Percentiles rank a stretch among this genome's conserved stretches.
Conservation (phyloP, 23 tunicate species). For the Styela plicata region DNA sequence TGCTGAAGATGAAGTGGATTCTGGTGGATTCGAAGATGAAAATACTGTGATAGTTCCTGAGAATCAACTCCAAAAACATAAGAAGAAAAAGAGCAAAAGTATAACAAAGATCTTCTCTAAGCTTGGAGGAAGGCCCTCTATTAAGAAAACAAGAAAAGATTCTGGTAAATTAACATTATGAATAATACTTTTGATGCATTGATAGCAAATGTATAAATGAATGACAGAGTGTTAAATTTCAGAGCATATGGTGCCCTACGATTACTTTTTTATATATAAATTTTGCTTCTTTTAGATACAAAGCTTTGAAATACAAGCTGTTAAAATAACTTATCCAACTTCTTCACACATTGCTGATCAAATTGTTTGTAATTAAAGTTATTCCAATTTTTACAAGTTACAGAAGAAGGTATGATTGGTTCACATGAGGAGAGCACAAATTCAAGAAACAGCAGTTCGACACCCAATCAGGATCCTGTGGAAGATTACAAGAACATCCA, state of each 20-base stretch:
- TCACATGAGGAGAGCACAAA: not conserved
- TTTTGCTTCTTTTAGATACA: too few species aligned
- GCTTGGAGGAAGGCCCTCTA: constrained; percentile 19
- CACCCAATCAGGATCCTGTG: not conserved
- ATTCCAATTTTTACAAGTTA: too few species aligned
- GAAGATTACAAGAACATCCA: not conserved
- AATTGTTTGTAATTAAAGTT: too few species aligned
- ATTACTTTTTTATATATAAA: too few species aligned
- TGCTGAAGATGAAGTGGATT: not conserved
- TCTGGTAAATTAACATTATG: too few species aligned
- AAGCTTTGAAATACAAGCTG: too few species aligned
- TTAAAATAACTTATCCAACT: too few species aligned
- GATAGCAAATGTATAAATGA: too few species aligned
- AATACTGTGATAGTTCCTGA: constrained; percentile 9
- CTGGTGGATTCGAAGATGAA: constrained; percentile 7
- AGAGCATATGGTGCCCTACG: too few species aligned
- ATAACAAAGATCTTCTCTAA: constrained; percentile 45
- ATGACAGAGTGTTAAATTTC: too few species aligned
- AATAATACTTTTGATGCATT: too few species aligned
- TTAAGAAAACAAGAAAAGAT: not conserved
- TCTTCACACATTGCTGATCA: too few species aligned
- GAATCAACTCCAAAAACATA: constrained; percentile 29
- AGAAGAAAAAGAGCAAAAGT: constrained; percentile 52
- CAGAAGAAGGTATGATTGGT: not conserved
- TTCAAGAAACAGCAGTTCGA: not conserved